Percentiles rank a stretch among this genome's conserved stretches.
These are phyloP conservation scores for Meiosimyza decipiens DNA, from an alignment of 2,888 invertebrate species.

Conservation along the genomic window DNA sequence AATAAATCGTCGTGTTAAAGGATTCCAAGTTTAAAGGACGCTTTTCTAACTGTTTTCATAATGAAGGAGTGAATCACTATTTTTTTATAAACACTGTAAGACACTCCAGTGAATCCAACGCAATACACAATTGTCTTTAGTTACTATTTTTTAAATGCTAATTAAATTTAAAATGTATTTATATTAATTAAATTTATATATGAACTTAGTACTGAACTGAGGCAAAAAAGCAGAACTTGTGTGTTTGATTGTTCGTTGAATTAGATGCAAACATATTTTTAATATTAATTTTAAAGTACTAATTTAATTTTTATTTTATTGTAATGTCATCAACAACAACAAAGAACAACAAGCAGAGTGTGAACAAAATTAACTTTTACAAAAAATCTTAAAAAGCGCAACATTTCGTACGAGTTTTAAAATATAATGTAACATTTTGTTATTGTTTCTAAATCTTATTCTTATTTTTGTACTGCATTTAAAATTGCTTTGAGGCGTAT, in stretches of 20 bases:
- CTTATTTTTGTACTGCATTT: conserved; percentile 33
- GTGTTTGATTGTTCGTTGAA: background rate
- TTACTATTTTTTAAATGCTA: conserved; percentile 12
- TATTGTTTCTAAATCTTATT: conserved; percentile 30
- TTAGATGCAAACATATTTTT: background rate
- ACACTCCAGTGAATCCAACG: conserved; percentile 23
- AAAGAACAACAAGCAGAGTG: background rate
- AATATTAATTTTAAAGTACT: conserved; percentile 3
- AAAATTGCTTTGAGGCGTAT: conserved; percentile 32
- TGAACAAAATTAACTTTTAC: conserved; percentile 21
- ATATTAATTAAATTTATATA: conserved; percentile 11
- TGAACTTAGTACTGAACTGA: conserved; percentile 14
- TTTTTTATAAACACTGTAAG: background rate
- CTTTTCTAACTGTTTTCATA: too few relatives aligned
- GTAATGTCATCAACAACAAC: background rate
- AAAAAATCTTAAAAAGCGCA: conserved; percentile 35
- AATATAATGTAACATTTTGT: conserved; percentile 35
- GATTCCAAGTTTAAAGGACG: conserved; percentile 20
- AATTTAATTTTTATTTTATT: background rate
- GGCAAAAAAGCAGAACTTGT: background rate
- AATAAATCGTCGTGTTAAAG: conserved; percentile 36
- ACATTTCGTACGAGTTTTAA: conserved; percentile 41
- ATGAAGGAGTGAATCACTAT: conserved; percentile 6
- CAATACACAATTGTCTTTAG: background rate
- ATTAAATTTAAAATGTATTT: conserved; percentile 18